A percentile compares a stretch with the other conserved stretches of the same genome.
phyloP scores from a whole-genome alignment of 2,797 vertebrate genomes.

The Cyclura pinguis region DNA sequence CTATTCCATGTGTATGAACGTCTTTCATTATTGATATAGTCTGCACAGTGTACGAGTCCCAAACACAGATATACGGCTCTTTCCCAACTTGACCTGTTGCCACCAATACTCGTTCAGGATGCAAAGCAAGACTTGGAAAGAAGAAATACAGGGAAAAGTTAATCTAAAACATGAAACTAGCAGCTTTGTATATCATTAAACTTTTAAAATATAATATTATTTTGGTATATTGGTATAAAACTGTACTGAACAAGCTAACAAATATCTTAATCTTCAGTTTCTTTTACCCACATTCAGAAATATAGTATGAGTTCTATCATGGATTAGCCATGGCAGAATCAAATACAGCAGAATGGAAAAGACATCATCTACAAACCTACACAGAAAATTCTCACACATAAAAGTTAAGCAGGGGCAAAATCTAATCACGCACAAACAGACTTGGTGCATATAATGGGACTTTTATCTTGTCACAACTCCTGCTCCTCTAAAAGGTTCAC shows the following conservation, averaged over 20 bases:
- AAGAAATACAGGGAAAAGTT: constrained; percentile 48
- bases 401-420: not conserved
- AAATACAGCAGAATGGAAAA: not conserved
- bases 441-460: not conserved
- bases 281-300: not conserved
- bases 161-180: constrained; percentile 28
- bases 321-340: not conserved
- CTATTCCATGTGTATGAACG: constrained; percentile 94
- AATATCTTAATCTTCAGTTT: not conserved
- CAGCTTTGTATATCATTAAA: constrained; percentile 29
- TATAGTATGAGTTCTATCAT: not conserved
- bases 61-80: constrained; percentile 97
- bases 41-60: constrained; percentile 97
- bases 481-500: not conserved
- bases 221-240: not conserved
- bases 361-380: not conserved
- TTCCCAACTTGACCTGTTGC: constrained; percentile 99
- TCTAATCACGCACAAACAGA: not conserved
- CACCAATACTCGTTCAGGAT: constrained; percentile 96
- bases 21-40: constrained; percentile 96
- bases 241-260: not conserved
- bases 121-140: constrained; percentile 91
- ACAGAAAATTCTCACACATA: not conserved
- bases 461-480: not conserved
- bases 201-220: not conserved